Percentiles rank a stretch among this genome's conserved stretches.
These are phyloP conservation scores for Echiichthys vipera DNA, from an alignment of 2,797 vertebrate genomes.

Conservation along the genomic window DNA sequence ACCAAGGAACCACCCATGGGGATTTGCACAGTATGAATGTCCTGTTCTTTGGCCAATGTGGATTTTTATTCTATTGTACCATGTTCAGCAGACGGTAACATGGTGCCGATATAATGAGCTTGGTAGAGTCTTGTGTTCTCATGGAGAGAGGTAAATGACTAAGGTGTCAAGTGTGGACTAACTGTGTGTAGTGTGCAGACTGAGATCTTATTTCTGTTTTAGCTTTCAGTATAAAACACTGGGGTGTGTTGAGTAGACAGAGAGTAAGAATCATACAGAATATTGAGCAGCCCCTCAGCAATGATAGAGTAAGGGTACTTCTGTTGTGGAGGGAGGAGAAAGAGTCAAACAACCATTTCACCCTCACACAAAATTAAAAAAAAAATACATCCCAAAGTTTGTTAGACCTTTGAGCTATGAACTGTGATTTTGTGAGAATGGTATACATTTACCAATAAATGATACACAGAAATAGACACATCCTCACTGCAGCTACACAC, in stretches of 20 bases:
- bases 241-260: conserved; percentile 18
- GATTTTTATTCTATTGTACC: conserved; percentile 18
- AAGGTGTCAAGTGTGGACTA: conserved; percentile 23
- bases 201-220: conserved; percentile 8
- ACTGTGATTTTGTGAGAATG: not conserved
- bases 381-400: conserved; percentile 25
- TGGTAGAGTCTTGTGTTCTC: conserved; percentile 24
- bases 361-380: not conserved
- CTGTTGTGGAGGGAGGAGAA: not conserved
- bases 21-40: conserved; percentile 44
- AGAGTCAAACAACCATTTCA: conserved; percentile 2
- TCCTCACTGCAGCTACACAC: not conserved
- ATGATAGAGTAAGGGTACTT: conserved; percentile 1
- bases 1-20: conserved; percentile 15
- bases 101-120: conserved; percentile 45
- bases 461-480: not conserved
- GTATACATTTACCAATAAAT: not conserved
- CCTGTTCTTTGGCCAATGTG: conserved; percentile 28
- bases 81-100: conserved; percentile 25
- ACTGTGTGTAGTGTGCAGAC: not conserved
- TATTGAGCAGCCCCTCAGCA: conserved; percentile 11
- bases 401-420: conserved; percentile 16
- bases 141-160: conserved; percentile 20
- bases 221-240: conserved; percentile 24
- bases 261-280: not conserved